Conservation (phyloP, 2,113 vertebrate genomes). For the Notechis scutatus region DNA sequence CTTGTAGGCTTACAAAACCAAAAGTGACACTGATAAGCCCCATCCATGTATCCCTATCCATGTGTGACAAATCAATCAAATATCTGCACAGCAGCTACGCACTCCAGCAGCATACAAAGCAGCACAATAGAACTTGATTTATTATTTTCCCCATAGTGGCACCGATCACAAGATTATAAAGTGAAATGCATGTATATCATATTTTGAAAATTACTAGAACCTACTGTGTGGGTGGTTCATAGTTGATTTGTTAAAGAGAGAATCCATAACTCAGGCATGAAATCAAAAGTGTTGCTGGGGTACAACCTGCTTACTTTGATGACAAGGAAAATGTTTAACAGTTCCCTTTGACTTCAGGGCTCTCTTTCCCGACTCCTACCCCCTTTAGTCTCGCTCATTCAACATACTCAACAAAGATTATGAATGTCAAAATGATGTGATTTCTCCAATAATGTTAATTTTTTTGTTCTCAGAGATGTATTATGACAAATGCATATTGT, state of each 20-base stretch:
- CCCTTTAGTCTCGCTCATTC: not conserved
- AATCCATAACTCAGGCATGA: slow-evolving; percentile 53
- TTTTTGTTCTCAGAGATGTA: not conserved
- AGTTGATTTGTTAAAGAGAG: slow-evolving; percentile 66
- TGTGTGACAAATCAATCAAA: slow-evolving; percentile 24
- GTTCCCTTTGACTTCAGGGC: slow-evolving; percentile 34
- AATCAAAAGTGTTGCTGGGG: slow-evolving; percentile 54
- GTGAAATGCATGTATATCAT: slow-evolving; percentile 72
- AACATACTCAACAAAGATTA: not conserved
- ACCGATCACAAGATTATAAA: slow-evolving; percentile 64
- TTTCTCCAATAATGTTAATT: not conserved
- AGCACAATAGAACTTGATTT: slow-evolving; percentile 54
- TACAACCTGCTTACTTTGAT: slow-evolving; percentile 50
- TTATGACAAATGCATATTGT: not conserved
- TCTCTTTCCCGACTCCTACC: slow-evolving; percentile 9
- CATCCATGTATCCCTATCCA: not conserved
- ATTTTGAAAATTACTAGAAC: slow-evolving; percentile 64
- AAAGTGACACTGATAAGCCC: slow-evolving; percentile 8
- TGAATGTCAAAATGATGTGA: not conserved
- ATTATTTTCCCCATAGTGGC: slow-evolving; percentile 60
- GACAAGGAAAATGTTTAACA: slow-evolving; percentile 27
- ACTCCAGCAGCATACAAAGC: slow-evolving; percentile 48
- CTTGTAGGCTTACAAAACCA: slow-evolving; percentile 20
- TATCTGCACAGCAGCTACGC: slow-evolving; percentile 47
- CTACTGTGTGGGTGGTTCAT: slow-evolving; percentile 61